Percentiles rank a stretch among this genome's conserved stretches.
Evolutionary conservation across 1,140 invertebrate genomes (phyloP).

Genomic region (Drosophila bocki): DNA sequence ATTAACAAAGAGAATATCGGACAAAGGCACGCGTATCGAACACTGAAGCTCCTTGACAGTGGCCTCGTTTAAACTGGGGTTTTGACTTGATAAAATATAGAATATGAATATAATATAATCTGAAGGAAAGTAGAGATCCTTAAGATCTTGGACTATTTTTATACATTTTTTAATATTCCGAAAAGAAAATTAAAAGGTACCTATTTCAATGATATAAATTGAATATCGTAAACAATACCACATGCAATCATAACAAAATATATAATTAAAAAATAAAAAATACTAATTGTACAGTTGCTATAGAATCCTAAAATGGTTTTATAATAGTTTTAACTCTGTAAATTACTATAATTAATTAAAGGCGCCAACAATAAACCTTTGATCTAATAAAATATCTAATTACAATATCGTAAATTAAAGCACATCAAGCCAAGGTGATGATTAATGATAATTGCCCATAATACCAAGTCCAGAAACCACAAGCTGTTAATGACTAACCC

Average conservation of each 20-base stretch:
- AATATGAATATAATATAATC: neutral
- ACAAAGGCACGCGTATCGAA: constrained; percentile 30
- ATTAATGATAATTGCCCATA: constrained; percentile 30
- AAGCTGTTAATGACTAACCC: constrained; percentile 25
- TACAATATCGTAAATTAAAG: constrained; percentile 1
- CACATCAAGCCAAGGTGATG: constrained; percentile 2
- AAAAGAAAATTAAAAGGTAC: too few relatives aligned
- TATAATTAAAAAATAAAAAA: too few relatives aligned
- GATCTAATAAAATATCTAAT: neutral
- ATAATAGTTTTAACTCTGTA: neutral
- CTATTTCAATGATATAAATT: neutral
- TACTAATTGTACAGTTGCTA: too few relatives aligned
- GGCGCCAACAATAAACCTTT: neutral
- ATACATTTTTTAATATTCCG: too few relatives aligned
- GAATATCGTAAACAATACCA: neutral
- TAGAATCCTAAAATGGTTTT: neutral
- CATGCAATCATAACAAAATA: too few relatives aligned
- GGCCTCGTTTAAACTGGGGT: neutral
- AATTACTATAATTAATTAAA: neutral
- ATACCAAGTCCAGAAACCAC: constrained; percentile 22
- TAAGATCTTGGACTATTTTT: neutral
- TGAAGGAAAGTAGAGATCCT: neutral
- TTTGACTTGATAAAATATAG: neutral
- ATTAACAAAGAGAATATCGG: constrained; percentile 36
- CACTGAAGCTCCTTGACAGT: constrained; percentile 25